Evolutionary conservation across 2,113 vertebrate genomes (phyloP).

Genomic region (Aptenodytes forsteri): DNA sequence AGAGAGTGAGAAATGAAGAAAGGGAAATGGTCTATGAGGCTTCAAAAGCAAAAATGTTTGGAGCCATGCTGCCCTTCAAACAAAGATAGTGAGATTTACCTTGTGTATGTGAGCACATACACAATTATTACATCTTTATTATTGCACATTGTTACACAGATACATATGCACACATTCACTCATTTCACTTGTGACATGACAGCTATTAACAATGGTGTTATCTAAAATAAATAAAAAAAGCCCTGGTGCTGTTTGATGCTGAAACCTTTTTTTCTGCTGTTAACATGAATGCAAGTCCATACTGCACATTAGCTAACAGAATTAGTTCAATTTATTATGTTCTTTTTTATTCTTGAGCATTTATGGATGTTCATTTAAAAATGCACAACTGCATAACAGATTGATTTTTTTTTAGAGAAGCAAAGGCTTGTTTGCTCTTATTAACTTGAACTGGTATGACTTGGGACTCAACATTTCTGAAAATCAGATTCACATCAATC

Average conservation of each 20-base stretch:
- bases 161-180: neutral
- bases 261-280: neutral
- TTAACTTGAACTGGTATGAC: neutral
- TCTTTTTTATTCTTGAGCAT: neutral
- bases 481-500: neutral
- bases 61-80: slow-evolving; percentile 3
- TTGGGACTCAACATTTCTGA: neutral
- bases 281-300: neutral
- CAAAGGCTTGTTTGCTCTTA: neutral
- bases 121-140: neutral
- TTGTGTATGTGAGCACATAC: neutral
- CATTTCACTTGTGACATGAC: neutral
- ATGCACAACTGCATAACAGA: neutral
- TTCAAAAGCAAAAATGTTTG: neutral
- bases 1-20: slow-evolving; percentile 8
- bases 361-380: neutral
- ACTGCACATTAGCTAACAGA: neutral
- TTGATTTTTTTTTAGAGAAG: neutral
- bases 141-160: neutral
- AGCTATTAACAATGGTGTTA: neutral
- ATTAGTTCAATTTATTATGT: neutral
- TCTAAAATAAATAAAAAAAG: neutral
- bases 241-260: neutral
- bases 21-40: neutral
- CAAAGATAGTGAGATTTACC: neutral